Evolutionary conservation across 2,797 vertebrate genomes (phyloP), one percentile per base, ranked within the genome.

Genomic region (Onychomys torridus): DNA sequence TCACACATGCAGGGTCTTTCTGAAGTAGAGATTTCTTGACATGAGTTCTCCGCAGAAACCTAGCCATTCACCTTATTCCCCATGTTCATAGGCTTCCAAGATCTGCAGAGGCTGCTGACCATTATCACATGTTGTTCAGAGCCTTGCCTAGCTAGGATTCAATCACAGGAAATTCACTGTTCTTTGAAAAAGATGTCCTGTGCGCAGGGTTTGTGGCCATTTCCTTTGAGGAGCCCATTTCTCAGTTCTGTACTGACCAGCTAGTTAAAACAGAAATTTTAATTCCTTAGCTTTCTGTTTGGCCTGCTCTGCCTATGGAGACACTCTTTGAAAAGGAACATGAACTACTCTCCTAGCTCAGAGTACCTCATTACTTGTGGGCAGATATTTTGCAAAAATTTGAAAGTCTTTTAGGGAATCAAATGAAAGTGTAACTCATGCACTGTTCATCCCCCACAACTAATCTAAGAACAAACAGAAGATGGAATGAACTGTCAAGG

Each of bases 261-360:
- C 40, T 67, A 91, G 88, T 82, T 96, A 82, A 95, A 85, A 94
- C 11, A 14, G 4, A 94, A 37, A 23, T 4, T 34, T 34, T 19
- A 37, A 59, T 29, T 69, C 32, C 27, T 63, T n/a, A 78, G 40
- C 69, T 61, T 40, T 92, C 37, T 91, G 37, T 77, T 43, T 61
- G 73, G 27, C 8, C n/a, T 65, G 75, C 27, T 21, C 43, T 92
- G 4, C 16, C 37, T 96, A 93, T 96, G 93, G 86, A 96, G 93
- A 98, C 97, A 95, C 90, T 96, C 96, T 96, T 96, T 97, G 94
- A 97, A 98, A 98, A 97, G 83, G 92, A 97, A 96, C 98, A 98
- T 97, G 97, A 98, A 96, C 97, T 96, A 92, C 87, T 95, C 96
- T 91, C 96, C 83, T 75, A 79, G 81, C 93, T 85, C 79, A 89